Conservation (phyloP, 2,888 invertebrate genomes). For the Gymnosoma rotundatum region DNA sequence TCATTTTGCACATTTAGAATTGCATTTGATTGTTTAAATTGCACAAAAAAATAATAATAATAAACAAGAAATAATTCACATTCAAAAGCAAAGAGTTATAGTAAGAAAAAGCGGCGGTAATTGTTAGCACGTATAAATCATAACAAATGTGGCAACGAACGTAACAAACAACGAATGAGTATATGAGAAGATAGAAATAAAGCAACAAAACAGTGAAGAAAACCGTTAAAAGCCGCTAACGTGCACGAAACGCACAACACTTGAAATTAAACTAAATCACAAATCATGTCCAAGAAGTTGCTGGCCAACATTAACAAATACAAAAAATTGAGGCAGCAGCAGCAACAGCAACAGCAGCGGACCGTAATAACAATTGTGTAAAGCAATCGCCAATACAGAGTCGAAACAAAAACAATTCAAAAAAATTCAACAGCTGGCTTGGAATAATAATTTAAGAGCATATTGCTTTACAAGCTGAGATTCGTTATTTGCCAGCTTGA, state of each 20-base stretch:
- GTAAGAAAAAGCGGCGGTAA: constrained; percentile 55
- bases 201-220: constrained; percentile 49
- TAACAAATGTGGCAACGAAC: constrained; percentile 37
- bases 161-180: constrained; percentile 4
- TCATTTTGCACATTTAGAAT: too few species aligned
- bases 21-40: not conserved
- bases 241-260: constrained; percentile 82
- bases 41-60: not conserved
- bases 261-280: constrained; percentile 81
- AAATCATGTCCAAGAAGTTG: constrained; percentile 81
- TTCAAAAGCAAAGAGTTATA: not conserved
- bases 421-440: constrained; percentile 48
- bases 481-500: constrained; percentile 42
- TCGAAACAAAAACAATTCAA: constrained; percentile 40
- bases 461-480: constrained; percentile 11
- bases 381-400: constrained; percentile 31
- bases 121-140: constrained; percentile 55
- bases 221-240: constrained; percentile 74
- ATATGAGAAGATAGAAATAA: not conserved
- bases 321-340: constrained; percentile 29
- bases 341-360: constrained; percentile 55
- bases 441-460: constrained; percentile 57
- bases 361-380: constrained; percentile 69
- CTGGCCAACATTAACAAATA: constrained; percentile 74
- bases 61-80: constrained; percentile 3